Percentiles rank a stretch among this genome's conserved stretches.
phyloP scores from a whole-genome alignment of 2,797 vertebrate genomes.

The Phoeniculus purpureus region DNA sequence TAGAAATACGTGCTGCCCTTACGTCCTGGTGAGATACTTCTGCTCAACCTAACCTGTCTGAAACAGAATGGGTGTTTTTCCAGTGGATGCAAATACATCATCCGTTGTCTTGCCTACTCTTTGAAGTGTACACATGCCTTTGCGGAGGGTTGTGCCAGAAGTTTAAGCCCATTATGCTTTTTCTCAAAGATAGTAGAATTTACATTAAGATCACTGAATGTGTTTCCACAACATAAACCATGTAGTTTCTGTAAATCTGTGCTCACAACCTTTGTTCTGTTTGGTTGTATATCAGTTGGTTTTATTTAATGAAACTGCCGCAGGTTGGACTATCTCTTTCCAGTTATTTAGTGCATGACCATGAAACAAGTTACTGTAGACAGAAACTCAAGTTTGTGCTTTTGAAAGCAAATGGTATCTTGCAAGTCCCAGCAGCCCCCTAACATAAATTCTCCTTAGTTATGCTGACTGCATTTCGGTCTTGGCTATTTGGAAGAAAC shows the following conservation, averaged over 20 bases:
- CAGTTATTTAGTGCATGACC: background rate
- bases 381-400: background rate
- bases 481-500: background rate
- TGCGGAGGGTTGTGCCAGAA: background rate
- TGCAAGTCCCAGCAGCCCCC: background rate
- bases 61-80: background rate
- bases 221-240: rapidly evolving
- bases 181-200: background rate
- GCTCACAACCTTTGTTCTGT: background rate
- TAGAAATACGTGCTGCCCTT: background rate
- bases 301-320: background rate
- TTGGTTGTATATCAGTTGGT: background rate
- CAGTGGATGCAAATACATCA: background rate
- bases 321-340: background rate
- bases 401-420: background rate
- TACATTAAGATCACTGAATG: background rate
- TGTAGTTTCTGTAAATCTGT: background rate
- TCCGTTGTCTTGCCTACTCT: background rate
- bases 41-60: background rate
- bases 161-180: background rate
- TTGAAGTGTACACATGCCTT: background rate
- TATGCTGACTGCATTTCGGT: background rate
- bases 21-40: background rate
- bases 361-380: background rate
- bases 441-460: background rate